A percentile compares a stretch with the other conserved stretches of the same genome.
phyloP scores from a whole-genome alignment of 2,888 invertebrate genomes.

The Rotaria macrura region DNA sequence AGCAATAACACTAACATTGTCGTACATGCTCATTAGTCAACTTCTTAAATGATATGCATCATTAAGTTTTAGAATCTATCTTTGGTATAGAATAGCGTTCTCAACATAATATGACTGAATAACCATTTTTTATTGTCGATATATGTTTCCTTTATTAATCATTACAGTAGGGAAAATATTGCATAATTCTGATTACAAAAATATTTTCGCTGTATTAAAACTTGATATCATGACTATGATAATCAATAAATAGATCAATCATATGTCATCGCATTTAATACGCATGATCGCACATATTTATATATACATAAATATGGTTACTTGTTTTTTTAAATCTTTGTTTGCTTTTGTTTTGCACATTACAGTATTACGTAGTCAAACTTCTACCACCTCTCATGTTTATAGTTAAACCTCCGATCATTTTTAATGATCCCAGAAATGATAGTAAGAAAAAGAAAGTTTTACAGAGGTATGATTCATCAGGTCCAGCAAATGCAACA shows the following conservation, averaged over 20 bases:
- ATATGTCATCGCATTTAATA: background rate
- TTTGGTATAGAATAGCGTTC: too few species aligned
- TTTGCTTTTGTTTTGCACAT: background rate
- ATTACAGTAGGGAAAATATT: too few species aligned
- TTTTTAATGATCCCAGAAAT: background rate
- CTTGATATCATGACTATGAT: background rate
- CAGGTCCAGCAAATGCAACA: background rate
- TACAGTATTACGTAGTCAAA: background rate
- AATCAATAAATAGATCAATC: too few species aligned
- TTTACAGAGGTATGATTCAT: background rate
- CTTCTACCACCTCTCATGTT: background rate
- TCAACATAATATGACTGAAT: too few species aligned
- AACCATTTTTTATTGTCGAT: too few species aligned
- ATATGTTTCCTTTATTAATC: background rate
- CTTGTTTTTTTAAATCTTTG: background rate
- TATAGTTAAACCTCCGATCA: background rate
- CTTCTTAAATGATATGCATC: background rate
- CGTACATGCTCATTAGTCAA: background rate
- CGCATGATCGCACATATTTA: background rate
- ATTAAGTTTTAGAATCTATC: background rate
- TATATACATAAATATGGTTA: background rate
- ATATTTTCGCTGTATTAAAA: background rate
- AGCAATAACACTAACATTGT: background rate
- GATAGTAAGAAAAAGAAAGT: background rate
- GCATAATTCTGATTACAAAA: too few species aligned